phyloP scores from a whole-genome alignment of 2,888 invertebrate genomes.

The Trichacis sp. region DNA sequence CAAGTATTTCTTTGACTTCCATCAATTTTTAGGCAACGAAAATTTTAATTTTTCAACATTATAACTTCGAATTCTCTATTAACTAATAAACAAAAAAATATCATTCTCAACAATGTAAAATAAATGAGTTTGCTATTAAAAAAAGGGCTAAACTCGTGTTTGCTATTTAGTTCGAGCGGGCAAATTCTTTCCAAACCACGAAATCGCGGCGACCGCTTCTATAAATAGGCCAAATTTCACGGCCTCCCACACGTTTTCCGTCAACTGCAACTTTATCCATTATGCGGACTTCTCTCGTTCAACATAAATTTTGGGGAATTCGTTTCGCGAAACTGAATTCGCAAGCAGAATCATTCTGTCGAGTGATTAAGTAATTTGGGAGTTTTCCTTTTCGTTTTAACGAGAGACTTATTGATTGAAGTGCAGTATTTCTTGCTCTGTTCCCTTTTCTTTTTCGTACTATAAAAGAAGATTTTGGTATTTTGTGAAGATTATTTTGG shows the following conservation, averaged over 20 bases:
- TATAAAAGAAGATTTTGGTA: too few species aligned
- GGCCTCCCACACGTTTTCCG: conserved; percentile 49
- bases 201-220: conserved; percentile 33
- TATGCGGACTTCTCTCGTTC: background rate
- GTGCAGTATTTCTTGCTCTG: conserved; percentile 12
- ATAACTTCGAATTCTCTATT: too few species aligned
- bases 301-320: background rate
- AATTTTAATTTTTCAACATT: too few species aligned
- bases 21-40: too few species aligned
- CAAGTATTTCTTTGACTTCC: too few species aligned
- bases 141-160: too few species aligned
- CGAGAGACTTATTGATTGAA: conserved; percentile 16
- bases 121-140: too few species aligned
- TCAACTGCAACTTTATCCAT: conserved; percentile 43
- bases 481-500: too few species aligned
- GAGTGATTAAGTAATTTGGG: background rate
- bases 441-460: too few species aligned
- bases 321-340: background rate
- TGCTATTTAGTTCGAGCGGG: background rate
- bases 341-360: too few species aligned
- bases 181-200: conserved; percentile 18
- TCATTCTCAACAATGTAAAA: too few species aligned
- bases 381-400: background rate
- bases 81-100: too few species aligned
- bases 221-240: conserved; percentile 51